Evolutionary conservation across 2,113 vertebrate species (phyloP), one percentile per base, ranked within the genome.

Genomic region (Oreochromis tanganicae): DNA sequence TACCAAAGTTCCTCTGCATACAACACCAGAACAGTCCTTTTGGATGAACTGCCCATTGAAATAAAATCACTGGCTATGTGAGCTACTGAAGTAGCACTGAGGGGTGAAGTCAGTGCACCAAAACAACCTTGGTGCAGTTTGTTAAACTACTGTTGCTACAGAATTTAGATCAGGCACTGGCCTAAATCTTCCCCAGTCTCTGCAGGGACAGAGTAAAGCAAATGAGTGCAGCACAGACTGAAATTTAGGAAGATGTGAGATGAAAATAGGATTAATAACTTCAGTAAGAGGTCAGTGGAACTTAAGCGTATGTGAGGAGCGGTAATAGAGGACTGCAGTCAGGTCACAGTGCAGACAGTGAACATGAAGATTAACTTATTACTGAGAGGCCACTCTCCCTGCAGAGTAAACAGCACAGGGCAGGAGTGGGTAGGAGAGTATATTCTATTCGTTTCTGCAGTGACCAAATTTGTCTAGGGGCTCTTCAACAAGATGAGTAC

Each of bases 161-260:
- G 81, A 90, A 95, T 94, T 73, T 24, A 90, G 91, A 91, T 93
- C 92, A 92, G 78, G 38, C 56, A 1, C 73, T 93, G 95, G 83
- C 94, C 94, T 92, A 92, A 88, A 96, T 95, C 87, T 82, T 78
- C 29, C 46, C 56, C 17, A 9, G 80, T 41, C 43, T 88, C 92
- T 92, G 87, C 21, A 75, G 87, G 86, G 92, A 89, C n/a, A 2
- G 34, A 73, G 21, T 43, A 34, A 12, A 83, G 87, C 68, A 91
- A 87, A 89, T 85, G 52, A 93, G 85, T 82, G 63, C 32, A 55
- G 88, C 87, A 63, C 86, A 88, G 85, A 85, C 79, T 55, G 13
- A 61, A 80, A 61, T 84, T 91, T 84, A 48, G 66, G 61, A 83
- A 85, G 86, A 85, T 79, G 81, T 9, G 36, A 83, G 82, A 86